These are phyloP conservation scores for Trigoniulus corallinus DNA, from an alignment of 1,140 invertebrate species.

Conservation along the genomic window DNA sequence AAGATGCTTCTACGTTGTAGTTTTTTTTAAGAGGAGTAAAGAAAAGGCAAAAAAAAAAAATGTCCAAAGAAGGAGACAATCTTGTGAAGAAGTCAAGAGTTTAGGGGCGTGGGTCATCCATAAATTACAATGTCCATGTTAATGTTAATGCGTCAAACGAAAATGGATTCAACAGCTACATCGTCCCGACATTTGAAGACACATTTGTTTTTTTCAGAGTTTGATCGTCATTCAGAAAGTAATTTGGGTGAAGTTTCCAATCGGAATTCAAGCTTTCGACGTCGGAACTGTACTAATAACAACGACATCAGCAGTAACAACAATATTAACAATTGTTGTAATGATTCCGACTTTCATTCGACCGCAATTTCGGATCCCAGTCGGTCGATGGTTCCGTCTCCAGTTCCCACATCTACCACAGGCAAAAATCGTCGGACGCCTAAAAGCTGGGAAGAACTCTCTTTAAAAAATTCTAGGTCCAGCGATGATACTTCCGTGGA, in stretches of 20 bases:
- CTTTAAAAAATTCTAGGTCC: no score
- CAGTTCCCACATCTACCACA: neutral
- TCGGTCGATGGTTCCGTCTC: neutral
- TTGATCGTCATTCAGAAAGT: neutral
- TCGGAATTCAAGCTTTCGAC: neutral
- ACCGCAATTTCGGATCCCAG: neutral
- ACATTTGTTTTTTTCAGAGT: neutral
- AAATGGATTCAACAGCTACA: no score
- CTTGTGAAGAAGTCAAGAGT: no score
- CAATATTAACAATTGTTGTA: no score
- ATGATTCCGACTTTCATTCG: neutral
- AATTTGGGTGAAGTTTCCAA: neutral
- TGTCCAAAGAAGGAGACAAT: no score
- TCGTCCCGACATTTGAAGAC: neutral
- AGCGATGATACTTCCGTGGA: no score
- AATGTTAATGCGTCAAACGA: no score
- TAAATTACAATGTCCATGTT: no score
- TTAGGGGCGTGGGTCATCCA: no score
- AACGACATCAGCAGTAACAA: neutral
- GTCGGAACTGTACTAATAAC: neutral
- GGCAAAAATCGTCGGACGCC: neutral
- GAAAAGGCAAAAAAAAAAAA: no score
- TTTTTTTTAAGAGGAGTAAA: no score
- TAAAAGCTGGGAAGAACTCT: neutral
- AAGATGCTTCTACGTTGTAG: no score